Evolutionary conservation across 92 coral and sea anemone species (phyloP), one percentile per base, ranked within the genome.

Genomic region (Zoanthus sociatus): DNA sequence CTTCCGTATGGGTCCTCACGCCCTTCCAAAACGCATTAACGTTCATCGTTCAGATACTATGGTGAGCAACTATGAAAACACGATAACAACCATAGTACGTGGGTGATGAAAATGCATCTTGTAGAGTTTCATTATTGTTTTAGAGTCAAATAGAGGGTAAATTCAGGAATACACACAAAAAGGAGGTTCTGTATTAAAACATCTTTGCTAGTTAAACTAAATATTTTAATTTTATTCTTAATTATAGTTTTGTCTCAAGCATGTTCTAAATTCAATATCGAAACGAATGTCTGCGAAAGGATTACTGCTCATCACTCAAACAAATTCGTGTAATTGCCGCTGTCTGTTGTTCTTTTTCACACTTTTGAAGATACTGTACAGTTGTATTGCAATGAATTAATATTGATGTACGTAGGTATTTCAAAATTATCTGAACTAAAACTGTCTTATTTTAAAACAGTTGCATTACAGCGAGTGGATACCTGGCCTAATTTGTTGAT

Each of bases 401-500:
- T 7, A 17, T 9, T 7, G 30, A n/a, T 17, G 1, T 17, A 4
- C 6, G 6, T 6, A 63, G 20, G 26, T n/a, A 21, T 20, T 17
- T 14, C 66, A 58, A 17, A 58, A 58, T 15, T 58, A 14, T 5
- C 66, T 58, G 66, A 14, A 14, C 66, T 37, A 14, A 58, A 17
- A 58, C 4, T 56, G 5, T 58, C n/a, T 17, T 14, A 14, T 58
- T 21, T 47, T 7, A n/a, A n/a, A 30, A 18, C 12, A 48, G 12
- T 18, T 4, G 30, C 14, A 30, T 12, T 26, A 47, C 17, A 51
- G 17, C 32, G 21, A 15, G 5, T 45, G 14, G 33, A 48, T 81
- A 81, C 85, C 85, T 81, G 85, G 73, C 14, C 14, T 81, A 45
- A 26, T 54, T 77, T 77, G 85, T 21, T 33, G 74, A 31, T 44